Base-by-base conservation (phyloP, 1,140 invertebrate genomes). In the Ladona fulva region DNA sequence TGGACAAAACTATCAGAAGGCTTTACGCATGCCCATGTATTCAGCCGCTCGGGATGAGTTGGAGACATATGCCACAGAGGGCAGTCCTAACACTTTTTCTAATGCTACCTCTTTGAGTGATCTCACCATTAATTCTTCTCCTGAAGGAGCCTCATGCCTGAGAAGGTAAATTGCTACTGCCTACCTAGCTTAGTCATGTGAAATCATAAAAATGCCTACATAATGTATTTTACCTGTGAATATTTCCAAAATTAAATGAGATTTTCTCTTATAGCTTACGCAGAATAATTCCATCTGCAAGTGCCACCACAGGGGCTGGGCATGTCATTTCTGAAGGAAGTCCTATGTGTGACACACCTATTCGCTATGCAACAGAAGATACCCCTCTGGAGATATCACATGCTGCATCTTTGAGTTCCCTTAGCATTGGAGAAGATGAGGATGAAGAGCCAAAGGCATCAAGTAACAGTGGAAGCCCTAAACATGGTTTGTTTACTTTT, bases 61-160 rank as follows among this genome's bases (percentile, higher is more conserved):
- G 73, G 87, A 86, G 80, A 88, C 85, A 78, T 93, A 88, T 83
- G 86, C 88, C 24, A 87, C 90, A 11, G 91, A 92, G 83, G 90
- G 89, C 77, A 91, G 89, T 74, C 91, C 91, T 0, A 87, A 87
- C 66, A 87, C 88, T 77, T 90, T 91, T 82, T 91, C 91, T 0
- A 83, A 88, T 12, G 86, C 90, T 14, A 91, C 90, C 0, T 92
- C 91, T n/a, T 82, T 93, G 6, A 92, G 89, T 79, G 91, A 92
- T 84, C 84, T 93, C 0, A 90, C 89, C 0, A 85, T 89, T 7
- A 89, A 87, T 78, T 81, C 81, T 24, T 25, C 25, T 77, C 16
- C 11, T 66, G 75, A 66, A 66, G 75, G n/a, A 52, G 44, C 78
- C 7, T 19, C 29, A 3, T 66, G 52, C 14, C 14, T 66, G 52